These are phyloP conservation scores for Salminus brasiliensis DNA, from an alignment of 2,113 vertebrate genomes.

Conservation along the genomic window DNA sequence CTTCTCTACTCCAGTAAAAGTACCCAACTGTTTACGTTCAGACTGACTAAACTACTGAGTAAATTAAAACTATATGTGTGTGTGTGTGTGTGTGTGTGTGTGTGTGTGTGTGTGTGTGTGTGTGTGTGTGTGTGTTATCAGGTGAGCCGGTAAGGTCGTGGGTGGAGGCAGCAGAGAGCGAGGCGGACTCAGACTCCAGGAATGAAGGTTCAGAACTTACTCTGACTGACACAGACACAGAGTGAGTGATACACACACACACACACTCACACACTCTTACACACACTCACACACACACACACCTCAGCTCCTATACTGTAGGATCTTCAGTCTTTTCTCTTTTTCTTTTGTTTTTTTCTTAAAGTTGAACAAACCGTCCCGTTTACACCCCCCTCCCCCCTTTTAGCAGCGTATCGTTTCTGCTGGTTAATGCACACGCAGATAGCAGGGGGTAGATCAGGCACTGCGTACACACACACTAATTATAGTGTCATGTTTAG, in stretches of 20 bases:
- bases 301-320: too few relatives aligned
- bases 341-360: too few relatives aligned
- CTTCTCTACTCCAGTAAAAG: too few relatives aligned
- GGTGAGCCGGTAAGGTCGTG: slow-evolving; percentile 45
- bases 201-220: slow-evolving; percentile 66
- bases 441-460: background rate
- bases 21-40: too few relatives aligned
- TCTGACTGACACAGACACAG: slow-evolving; percentile 72
- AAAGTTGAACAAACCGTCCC: background rate
- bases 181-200: slow-evolving; percentile 59
- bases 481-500: slow-evolving; percentile 2
- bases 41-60: too few relatives aligned
- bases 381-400: background rate
- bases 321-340: background rate
- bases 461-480: background rate
- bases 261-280: too few relatives aligned
- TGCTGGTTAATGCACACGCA: background rate
- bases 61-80: too few relatives aligned
- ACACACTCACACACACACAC: too few relatives aligned
- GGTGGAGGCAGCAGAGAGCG: slow-evolving; percentile 58
- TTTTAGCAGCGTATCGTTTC: background rate
- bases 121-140: slow-evolving; percentile 17
- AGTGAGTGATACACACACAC: slow-evolving; percentile 65
- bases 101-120: too few relatives aligned
- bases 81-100: too few relatives aligned